Base-by-base conservation (phyloP, 2,797 vertebrate species). In the Nothura maculosa region DNA sequence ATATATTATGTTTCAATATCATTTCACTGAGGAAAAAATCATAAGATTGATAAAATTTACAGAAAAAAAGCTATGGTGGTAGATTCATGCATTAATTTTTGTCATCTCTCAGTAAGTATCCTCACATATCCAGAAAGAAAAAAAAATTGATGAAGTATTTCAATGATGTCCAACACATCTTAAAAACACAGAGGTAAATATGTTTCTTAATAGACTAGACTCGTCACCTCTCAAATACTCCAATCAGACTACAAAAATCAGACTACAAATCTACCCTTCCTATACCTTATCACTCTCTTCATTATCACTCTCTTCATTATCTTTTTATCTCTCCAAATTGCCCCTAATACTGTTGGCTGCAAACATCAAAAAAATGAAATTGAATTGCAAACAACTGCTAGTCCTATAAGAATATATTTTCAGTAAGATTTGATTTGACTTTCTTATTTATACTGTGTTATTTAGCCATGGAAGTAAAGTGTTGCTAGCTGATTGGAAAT, bases 301-400 rank as follows among this genome's bases (percentile, higher is more conserved):
- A 63, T 45, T 63, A 13, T 32, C 89, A 48, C 19, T 27, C 17
- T 61, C 11, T 36, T 14, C 22, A 63, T 45, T 63, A 13, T 32
- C 89, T 91, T 90, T 78, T 57, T 38, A 34, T 86, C 61, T 78
- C n/a, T 72, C 48, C 19, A 76, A 11, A n/a, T 34, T 75, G 22
- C 24, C 21, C 45, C 18, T 67, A 55, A 74, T 10, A 30, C n/a
- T 52, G 52, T 30, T 75, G 25, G 61, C 58, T 74, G 34, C 30
- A 94, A 90, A 62, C 6, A 40, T 57, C 21, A 17, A 83, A 87
- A 87, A 19, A 64, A 52, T 54, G 40, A 91, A 92, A 93, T 76
- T 87, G 20, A 87, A 38, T 64, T 72, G 40, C n/a, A 75, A 88
- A 74, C 13, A 62, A 20, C 27, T 72, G 10, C 11, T 85, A 14